A percentile compares a stretch with the other conserved stretches of the same genome.
Conservation (phyloP, 1,140 invertebrate genomes). For the Kradibia gibbosae region DNA sequence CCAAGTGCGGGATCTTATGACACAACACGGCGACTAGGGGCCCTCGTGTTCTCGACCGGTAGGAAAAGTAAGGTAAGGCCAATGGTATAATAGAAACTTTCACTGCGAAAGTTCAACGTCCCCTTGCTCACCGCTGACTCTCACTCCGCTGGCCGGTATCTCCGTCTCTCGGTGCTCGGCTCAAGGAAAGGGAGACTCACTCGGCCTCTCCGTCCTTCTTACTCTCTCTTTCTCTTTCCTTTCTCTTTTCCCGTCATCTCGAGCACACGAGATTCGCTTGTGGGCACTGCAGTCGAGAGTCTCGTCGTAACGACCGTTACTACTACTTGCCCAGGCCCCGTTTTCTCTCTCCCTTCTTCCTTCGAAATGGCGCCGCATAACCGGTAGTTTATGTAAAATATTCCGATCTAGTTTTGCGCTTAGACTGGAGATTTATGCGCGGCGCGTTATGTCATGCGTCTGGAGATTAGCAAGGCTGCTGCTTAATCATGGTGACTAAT, state of each 20-base stretch:
- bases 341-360: not conserved
- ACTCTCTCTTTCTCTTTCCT: slow-evolving; percentile 46
- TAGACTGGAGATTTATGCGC: not conserved
- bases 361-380: not conserved
- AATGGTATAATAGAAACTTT: slow-evolving; percentile 74
- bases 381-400: slow-evolving; percentile 27
- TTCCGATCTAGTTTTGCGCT: slow-evolving; percentile 1
- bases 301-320: slow-evolving; percentile 26
- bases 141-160: slow-evolving; percentile 58
- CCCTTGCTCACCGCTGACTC: slow-evolving; percentile 62
- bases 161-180: slow-evolving; percentile 57
- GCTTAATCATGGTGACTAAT: not conserved
- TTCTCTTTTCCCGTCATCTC: slow-evolving; percentile 46
- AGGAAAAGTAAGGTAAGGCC: slow-evolving; percentile 74
- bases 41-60: slow-evolving; percentile 60
- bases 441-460: not conserved
- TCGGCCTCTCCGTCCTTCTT: slow-evolving; percentile 21
- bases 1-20: slow-evolving; percentile 62
- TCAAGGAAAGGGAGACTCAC: slow-evolving; percentile 24
- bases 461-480: not conserved
- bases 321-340: not conserved
- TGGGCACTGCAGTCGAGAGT: not conserved
- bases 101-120: slow-evolving; percentile 72
- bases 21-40: slow-evolving; percentile 63
- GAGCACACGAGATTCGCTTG: slow-evolving; percentile 20